phyloP scores from a whole-genome alignment of 35 echinoderm and acorn worm species.

The Apostichopus parvimensis region DNA sequence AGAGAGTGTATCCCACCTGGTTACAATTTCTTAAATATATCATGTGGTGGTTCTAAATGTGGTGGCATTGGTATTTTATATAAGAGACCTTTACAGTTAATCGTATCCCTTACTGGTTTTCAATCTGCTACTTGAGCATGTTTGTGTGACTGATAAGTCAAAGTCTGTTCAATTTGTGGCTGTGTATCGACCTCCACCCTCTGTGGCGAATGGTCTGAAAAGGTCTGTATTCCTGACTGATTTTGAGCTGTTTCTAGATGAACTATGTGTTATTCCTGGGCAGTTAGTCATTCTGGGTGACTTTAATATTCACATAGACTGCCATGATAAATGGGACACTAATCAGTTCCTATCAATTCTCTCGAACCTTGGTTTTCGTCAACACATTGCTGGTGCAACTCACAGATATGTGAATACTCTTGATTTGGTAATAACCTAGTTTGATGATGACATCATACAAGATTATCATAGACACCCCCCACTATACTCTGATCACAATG shows the following conservation, averaged over 20 bases:
- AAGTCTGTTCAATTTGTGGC: conserved; percentile 34
- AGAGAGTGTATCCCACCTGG: conserved; percentile 39
- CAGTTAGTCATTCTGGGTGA: conserved; percentile 65
- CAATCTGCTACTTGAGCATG: conserved; percentile 5
- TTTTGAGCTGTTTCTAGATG: conserved; percentile 48
- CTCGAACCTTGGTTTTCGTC: conserved; percentile 1
- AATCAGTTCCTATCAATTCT: conserved; percentile 39
- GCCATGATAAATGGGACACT: conserved; percentile 42
- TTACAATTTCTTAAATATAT: conserved; percentile 11
- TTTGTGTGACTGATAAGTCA: conserved; percentile 31
- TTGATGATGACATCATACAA: background rate
- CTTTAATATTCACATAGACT: conserved; percentile 73
- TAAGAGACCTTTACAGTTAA: too few relatives aligned
- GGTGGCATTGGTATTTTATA: too few relatives aligned
- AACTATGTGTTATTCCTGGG: background rate
- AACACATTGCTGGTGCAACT: conserved; percentile 61
- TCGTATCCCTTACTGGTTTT: too few relatives aligned
- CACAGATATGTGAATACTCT: conserved; percentile 51
- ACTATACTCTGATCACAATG: too few relatives aligned
- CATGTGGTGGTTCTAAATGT: too few relatives aligned
- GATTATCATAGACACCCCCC: background rate
- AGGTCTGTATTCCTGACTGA: conserved; percentile 51
- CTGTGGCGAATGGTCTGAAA: conserved; percentile 14
- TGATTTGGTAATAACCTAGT: conserved; percentile 34
- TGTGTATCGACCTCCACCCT: conserved; percentile 66